Evolutionary conservation across 2,797 vertebrate genomes (phyloP), one percentile per base, ranked within the genome.

Genomic region (Hipposideros larvatus): DNA sequence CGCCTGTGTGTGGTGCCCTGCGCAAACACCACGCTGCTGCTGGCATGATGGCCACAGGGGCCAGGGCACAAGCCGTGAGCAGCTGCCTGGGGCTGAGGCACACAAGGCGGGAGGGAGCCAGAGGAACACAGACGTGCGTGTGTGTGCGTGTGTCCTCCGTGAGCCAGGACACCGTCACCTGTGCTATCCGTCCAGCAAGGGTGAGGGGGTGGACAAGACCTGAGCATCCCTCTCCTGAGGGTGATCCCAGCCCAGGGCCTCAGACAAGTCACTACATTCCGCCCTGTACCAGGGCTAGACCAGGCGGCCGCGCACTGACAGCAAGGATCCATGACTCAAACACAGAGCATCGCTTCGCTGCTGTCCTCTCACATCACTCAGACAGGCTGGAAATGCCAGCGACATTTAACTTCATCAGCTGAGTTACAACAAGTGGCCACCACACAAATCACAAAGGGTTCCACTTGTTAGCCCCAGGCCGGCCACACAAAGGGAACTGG

Each of bases 241-340:
- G 46, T 48, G 46, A 9, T 48, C 46, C 46, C 11, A 9, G 46
- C 46, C 46, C 46, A 11, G 46, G 46, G 46, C 46, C 46, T 48
- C 46, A 48, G 46, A 48, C 46, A 48, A 9, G 46, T 48, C 46
- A 48, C 37, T 37, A 37, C 37, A 37, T 37, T 13, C 48, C 48
- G 7, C 48, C 48, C 7, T 48, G 7, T 48, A 24, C 43, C 8
- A 48, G 65, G 55, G 70, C 26, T 14, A 34, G 66, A 53, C 28
- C 7, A 6, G 31, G 22, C 0, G 10, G 31, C 16, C 1, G 7
- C 15, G 26, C 21, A n/a, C n/a, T 34, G 63, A 55, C 2, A 6
- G 5, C 10, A 24, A 70, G 18, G 37, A 18, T 14, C 53, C 9
- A 14, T 0, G 13, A 48, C 46, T 77, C 59, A 4, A 26, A n/a